Percentiles rank a stretch among this genome's conserved stretches.
Conservation (phyloP, 2,113 vertebrate species). For the Ia io region DNA sequence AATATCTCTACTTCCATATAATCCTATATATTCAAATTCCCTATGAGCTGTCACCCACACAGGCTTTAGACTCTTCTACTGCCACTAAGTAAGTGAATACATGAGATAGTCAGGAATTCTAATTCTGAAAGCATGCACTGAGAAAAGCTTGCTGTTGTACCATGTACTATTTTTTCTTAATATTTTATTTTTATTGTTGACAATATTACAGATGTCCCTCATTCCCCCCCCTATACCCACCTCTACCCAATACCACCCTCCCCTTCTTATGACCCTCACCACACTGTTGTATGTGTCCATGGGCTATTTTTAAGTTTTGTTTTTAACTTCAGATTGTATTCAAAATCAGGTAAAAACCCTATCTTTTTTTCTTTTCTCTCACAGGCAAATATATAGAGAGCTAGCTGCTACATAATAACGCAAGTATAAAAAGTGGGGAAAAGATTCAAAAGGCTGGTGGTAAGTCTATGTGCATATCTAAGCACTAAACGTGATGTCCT, state of each 20-base stretch:
- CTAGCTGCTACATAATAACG: not conserved
- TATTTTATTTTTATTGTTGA: not conserved
- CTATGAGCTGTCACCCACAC: slow-evolving; percentile 5
- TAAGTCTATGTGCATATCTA: not conserved
- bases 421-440: not conserved
- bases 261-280: too few relatives aligned
- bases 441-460: not conserved
- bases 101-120: not conserved
- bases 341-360: not conserved
- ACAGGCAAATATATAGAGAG: not conserved
- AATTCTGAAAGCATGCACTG: not conserved
- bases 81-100: not conserved
- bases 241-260: too few relatives aligned
- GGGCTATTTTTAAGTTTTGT: not conserved
- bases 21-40: not conserved
- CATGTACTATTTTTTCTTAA: not conserved
- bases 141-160: not conserved
- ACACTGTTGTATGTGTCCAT: not conserved
- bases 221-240: too few relatives aligned
- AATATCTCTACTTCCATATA: not conserved
- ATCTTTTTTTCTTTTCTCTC: not conserved
- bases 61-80: not conserved
- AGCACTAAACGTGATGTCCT: not conserved
- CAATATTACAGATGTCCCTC: too few relatives aligned
- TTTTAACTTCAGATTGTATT: slow-evolving; percentile 39